Percentiles rank a stretch among this genome's conserved stretches.
phyloP scores from a whole-genome alignment of 1,140 invertebrate genomes.

The Bradysia coprophila region DNA sequence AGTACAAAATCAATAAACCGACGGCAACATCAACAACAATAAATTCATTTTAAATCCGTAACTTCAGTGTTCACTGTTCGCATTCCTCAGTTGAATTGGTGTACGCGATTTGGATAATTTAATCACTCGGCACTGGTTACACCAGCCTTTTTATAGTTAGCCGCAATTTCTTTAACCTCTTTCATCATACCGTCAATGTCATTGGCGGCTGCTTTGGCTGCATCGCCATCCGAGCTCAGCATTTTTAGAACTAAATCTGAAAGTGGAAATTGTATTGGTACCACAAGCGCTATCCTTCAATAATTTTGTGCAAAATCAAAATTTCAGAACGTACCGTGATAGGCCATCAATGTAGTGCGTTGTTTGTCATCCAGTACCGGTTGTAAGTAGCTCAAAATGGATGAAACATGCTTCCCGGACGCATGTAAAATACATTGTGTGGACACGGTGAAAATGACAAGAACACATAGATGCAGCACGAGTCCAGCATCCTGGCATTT shows the following conservation, averaged over 20 bases:
- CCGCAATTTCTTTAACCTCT: conserved; percentile 32
- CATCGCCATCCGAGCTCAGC: conserved; percentile 22
- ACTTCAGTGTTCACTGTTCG: too few species aligned
- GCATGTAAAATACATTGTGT: conserved; percentile 73
- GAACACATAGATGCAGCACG: conserved; percentile 58
- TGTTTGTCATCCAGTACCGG: conserved; percentile 42
- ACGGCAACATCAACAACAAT: too few species aligned
- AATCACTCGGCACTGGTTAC: conserved; percentile 14
- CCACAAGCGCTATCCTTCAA: conserved; percentile 5
- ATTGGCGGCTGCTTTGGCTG: conserved; percentile 17
- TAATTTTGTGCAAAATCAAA: background rate
- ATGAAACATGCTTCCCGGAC: conserved; percentile 76
- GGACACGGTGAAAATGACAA: conserved; percentile 63
- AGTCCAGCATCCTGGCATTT: conserved; percentile 57
- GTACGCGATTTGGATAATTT: too few species aligned
- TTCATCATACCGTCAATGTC: conserved; percentile 21
- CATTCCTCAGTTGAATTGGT: too few species aligned
- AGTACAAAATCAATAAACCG: too few species aligned
- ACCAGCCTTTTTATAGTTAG: conserved; percentile 27
- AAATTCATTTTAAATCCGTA: too few species aligned
- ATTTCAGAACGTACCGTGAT: conserved; percentile 44
- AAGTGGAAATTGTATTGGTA: too few species aligned
- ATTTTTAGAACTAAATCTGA: conserved; percentile 42
- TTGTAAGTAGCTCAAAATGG: conserved; percentile 54
- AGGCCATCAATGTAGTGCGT: conserved; percentile 38